Evolutionary conservation across 2,113 vertebrate species (phyloP).

Genomic region (Grammomys surdaster): DNA sequence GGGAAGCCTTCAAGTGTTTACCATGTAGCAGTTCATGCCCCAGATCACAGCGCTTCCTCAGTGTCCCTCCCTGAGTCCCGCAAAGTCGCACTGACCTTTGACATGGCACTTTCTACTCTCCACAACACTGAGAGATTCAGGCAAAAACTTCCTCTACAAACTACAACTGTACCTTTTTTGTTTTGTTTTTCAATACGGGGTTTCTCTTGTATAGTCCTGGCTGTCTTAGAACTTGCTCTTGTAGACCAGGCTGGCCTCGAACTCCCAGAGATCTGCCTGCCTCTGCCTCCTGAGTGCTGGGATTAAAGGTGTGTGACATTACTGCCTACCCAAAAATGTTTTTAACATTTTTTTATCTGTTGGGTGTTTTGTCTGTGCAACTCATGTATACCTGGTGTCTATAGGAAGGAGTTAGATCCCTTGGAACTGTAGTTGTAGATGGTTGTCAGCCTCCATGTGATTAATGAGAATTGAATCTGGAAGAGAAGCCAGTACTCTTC

Average conservation of each 20-base stretch:
- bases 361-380: not conserved
- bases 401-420: not conserved
- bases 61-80: not conserved
- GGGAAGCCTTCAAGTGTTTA: not conserved
- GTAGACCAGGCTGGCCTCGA: not conserved
- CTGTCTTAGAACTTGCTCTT: not conserved
- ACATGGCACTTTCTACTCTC: not conserved
- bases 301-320: not conserved
- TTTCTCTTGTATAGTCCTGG: not conserved
- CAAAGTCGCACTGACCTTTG: not conserved
- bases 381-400: not conserved
- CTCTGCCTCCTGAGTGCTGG: not conserved
- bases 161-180: not conserved
- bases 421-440: not conserved
- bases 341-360: not conserved
- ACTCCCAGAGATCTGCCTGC: not conserved
- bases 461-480: not conserved
- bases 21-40: not conserved
- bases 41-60: not conserved
- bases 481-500: not conserved
- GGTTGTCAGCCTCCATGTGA: not conserved
- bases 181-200: not conserved
- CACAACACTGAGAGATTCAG: not conserved
- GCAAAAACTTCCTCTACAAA: slow-evolving; percentile 23
- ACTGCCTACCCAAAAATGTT: not conserved